Conservation (phyloP, 2,797 vertebrate species). For the Gambelia wislizenii region DNA sequence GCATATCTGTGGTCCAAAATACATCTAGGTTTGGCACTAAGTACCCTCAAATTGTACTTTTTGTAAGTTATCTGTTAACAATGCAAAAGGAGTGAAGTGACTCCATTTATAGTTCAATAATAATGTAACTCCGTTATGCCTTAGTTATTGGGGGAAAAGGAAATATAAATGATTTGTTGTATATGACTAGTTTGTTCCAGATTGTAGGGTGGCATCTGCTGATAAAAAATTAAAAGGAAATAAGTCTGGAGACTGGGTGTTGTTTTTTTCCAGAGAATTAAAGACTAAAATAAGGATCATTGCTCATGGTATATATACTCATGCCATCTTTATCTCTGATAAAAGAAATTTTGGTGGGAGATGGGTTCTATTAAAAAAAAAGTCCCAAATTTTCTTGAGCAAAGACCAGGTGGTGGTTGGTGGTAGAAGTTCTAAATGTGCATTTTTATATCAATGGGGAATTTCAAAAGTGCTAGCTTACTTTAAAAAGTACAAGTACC, state of each 20-base stretch:
- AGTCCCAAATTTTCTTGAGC: background rate
- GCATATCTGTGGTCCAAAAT: no score
- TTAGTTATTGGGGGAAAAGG: no score
- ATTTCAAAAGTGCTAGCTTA: background rate
- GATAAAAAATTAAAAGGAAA: background rate
- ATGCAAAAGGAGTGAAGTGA: no score
- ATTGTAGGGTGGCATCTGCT: background rate
- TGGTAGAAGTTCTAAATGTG: background rate
- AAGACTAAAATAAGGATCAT: background rate
- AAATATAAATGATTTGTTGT: no score
- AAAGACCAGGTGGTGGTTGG: background rate
- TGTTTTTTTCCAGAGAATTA: background rate
- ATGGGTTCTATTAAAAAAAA: background rate
- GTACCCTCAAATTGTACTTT: no score
- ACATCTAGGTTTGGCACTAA: no score
- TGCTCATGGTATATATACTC: background rate
- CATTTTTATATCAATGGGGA: background rate
- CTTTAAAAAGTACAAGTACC: background rate
- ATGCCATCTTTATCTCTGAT: background rate
- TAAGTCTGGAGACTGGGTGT: background rate
- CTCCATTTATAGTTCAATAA: no score
- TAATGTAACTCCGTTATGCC: no score
- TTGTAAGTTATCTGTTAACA: no score
- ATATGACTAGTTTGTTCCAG: no score
- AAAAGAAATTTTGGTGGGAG: background rate